phyloP scores from a whole-genome alignment of 1,140 invertebrate genomes.

The Drosophila lacertosa region DNA sequence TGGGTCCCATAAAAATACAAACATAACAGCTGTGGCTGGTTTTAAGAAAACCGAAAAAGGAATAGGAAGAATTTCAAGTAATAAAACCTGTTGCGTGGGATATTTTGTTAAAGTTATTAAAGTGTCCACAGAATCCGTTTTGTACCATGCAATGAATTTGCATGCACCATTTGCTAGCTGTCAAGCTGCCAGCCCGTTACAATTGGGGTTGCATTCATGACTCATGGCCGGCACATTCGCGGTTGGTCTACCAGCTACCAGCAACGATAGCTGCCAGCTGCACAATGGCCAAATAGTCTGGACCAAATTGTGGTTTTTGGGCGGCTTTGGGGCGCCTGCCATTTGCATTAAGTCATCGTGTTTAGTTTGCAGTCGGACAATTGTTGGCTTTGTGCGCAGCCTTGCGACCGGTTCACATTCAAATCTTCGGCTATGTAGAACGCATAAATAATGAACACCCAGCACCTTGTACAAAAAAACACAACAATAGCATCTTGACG shows the following conservation, averaged over 20 bases:
- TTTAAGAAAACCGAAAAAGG: constrained; percentile 5
- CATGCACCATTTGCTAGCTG: constrained; percentile 51
- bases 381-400: constrained; percentile 31
- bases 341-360: constrained; percentile 42
- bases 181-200: constrained; percentile 18
- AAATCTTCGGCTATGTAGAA: constrained; percentile 22
- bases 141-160: constrained; percentile 44
- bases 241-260: constrained; percentile 29
- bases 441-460: constrained; percentile 28
- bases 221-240: constrained; percentile 32
- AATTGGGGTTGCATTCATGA: constrained; percentile 42
- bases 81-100: constrained; percentile 77
- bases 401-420: constrained; percentile 39
- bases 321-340: constrained; percentile 6
- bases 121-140: constrained; percentile 27
- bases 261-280: constrained; percentile 22
- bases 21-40: constrained; percentile 12
- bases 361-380: constrained; percentile 24
- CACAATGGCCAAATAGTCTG: constrained; percentile 18
- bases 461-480: constrained; percentile 1
- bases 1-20: constrained; percentile 31
- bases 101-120: constrained; percentile 31
- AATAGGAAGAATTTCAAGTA: constrained; percentile 3
- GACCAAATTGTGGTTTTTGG: constrained; percentile 23
- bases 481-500: constrained; percentile 17